phyloP scores from a whole-genome alignment of 2,113 vertebrate species.

The Cavia aperea region DNA sequence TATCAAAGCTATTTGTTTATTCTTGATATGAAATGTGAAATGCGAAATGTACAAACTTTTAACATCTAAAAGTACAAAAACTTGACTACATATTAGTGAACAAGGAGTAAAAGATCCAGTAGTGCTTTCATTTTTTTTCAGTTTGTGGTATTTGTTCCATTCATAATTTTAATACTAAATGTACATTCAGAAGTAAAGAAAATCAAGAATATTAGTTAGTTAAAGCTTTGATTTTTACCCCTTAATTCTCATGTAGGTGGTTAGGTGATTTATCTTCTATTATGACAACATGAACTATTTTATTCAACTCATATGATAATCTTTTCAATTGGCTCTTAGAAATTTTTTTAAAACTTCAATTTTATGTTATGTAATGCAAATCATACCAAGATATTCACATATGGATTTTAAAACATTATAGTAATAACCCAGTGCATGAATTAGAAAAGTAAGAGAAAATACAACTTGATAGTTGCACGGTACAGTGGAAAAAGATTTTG shows the following conservation, averaged over 20 bases:
- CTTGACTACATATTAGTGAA: not conserved
- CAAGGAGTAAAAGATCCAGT: not conserved
- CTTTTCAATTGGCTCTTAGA: not conserved
- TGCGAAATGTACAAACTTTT: not conserved
- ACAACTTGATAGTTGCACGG: not conserved
- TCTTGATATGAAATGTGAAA: not conserved
- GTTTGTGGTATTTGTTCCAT: not conserved
- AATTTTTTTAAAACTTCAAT: not conserved
- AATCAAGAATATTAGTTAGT: not conserved
- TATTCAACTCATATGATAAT: not conserved
- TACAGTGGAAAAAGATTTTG: not conserved
- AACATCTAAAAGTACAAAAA: constrained; percentile 31
- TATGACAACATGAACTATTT: not conserved
- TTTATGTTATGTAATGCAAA: not conserved
- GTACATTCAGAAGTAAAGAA: not conserved
- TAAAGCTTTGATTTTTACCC: not conserved
- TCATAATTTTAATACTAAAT: not conserved
- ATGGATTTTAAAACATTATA: not conserved
- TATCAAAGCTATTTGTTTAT: not conserved
- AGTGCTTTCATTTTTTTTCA: not conserved
- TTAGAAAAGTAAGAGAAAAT: not conserved
- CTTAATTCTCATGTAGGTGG: not conserved
- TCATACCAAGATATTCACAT: not conserved
- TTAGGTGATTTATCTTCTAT: not conserved
- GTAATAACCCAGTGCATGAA: not conserved